These are phyloP conservation scores for Thaumatotibia leucotreta DNA, from an alignment of 1,140 invertebrate genomes.

Conservation along the genomic window DNA sequence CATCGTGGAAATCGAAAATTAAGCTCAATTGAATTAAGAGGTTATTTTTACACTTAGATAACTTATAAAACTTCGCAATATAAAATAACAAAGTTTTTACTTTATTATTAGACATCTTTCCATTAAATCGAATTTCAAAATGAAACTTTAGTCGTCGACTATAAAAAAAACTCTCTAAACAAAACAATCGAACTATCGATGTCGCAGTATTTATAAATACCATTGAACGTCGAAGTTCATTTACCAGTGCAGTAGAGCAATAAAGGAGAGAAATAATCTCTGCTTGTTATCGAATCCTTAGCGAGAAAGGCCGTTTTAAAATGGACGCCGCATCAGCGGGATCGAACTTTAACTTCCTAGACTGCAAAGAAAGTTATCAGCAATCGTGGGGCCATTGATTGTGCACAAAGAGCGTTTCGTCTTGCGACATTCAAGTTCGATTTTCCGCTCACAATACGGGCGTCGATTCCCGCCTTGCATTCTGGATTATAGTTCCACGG, in stretches of 20 bases:
- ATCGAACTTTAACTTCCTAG: conserved; percentile 57
- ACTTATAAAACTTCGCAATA: too few relatives aligned
- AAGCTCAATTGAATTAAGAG: too few relatives aligned
- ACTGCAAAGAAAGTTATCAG: conserved; percentile 72
- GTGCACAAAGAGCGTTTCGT: conserved; percentile 69
- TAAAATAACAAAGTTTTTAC: too few relatives aligned
- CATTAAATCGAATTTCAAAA: not conserved
- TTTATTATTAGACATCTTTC: too few relatives aligned
- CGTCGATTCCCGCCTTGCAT: conserved; percentile 67
- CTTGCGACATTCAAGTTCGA: conserved; percentile 70
- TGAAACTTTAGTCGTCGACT: not conserved
- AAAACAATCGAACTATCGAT: not conserved
- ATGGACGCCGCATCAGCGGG: conserved; percentile 34
- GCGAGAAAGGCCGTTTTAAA: conserved; percentile 12
- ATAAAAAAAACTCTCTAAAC: not conserved
- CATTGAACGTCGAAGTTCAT: not conserved
- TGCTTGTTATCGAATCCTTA: conserved; percentile 3
- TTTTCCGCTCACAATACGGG: conserved; percentile 65
- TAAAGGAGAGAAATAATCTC: not conserved
- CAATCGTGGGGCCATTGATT: conserved; percentile 70
- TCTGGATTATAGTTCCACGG: conserved; percentile 56
- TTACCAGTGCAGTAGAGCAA: not conserved
- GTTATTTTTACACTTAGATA: too few relatives aligned
- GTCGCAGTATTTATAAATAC: not conserved
- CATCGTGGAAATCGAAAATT: too few relatives aligned